Evolutionary conservation across 2,888 invertebrate species (phyloP), one percentile per base, ranked within the genome.

Genomic region (Epinotia brunnichana): DNA sequence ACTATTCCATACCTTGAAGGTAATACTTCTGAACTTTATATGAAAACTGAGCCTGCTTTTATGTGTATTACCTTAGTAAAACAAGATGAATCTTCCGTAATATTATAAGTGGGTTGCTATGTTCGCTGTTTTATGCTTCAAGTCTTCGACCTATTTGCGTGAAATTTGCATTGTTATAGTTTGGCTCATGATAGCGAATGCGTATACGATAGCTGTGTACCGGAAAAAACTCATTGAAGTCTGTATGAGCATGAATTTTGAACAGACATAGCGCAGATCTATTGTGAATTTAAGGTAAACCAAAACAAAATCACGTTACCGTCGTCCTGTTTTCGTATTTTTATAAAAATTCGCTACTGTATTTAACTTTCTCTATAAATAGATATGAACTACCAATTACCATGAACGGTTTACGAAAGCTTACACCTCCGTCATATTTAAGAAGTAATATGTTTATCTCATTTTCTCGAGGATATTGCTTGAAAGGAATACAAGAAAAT

Each of bases 61-160:
- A 71, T 54, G 66, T 41, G 54, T 24, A 66, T 53, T 71, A 71
- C 71, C 66, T 67, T 66, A 54, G 71, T 67, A 71, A 71, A 71
- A 71, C 60, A 21, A 61, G 60, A 64, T 64, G 63, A 61, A 71
- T 61, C 29, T 21, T 53, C 21, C 39, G 4, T 44, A 48, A 62
- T 62, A 70, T 56, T 56, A 61, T 61, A 48, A 70, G 39, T 66
- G n/a, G 48, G 35, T 44, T 62, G 44, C 19, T 35, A 41, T 51
- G 19, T 29, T 57, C 51, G 11, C 24, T 63, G n/a, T 70, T 56
- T 57, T 29, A 57, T 10, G 60, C 59, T 64, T 70, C 59, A 71
- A 71, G 64, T 71, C 41, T 59, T 53, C 41, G 51, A 60, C 53
- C 60, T 24, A 66, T 71, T 9, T 59, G 44, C 24, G 41, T 19